Percentiles rank a stretch among this genome's conserved stretches.
phyloP scores from a whole-genome alignment of 2,113 vertebrate genomes.

The Phyllopteryx taeniolatus region DNA sequence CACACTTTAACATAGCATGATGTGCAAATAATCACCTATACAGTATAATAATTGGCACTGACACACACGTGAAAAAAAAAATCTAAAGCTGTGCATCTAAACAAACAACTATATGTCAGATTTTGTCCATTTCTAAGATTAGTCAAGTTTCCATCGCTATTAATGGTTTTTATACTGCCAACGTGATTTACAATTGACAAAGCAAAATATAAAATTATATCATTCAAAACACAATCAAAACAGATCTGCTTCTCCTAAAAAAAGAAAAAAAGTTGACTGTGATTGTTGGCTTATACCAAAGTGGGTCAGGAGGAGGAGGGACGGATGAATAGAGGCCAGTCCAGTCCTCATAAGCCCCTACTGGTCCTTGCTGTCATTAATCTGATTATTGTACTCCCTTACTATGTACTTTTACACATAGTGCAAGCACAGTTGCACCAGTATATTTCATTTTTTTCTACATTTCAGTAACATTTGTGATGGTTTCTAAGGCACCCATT shows the following conservation, averaged over 20 bases:
- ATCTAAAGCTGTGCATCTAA: background rate
- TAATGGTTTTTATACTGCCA: background rate
- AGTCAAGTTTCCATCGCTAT: background rate
- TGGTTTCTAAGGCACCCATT: background rate
- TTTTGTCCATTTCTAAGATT: background rate
- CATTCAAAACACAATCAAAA: background rate
- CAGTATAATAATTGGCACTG: background rate
- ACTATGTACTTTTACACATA: slow-evolving; percentile 9
- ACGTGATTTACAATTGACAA: background rate
- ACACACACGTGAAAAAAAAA: background rate
- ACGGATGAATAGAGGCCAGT: slow-evolving; percentile 43
- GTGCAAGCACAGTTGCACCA: background rate
- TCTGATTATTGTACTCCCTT: slow-evolving; percentile 69
- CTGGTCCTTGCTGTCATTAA: slow-evolving; percentile 68
- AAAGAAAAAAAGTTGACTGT: slow-evolving; percentile 31
- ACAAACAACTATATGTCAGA: background rate
- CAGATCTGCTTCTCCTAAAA: background rate
- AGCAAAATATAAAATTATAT: background rate
- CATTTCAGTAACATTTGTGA: slow-evolving; percentile 35
- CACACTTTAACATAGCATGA: background rate
- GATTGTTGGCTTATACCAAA: slow-evolving; percentile 50
- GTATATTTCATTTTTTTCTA: slow-evolving; percentile 11
- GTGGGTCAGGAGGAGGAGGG: slow-evolving; percentile 55
- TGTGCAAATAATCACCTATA: background rate
- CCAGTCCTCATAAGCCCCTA: slow-evolving; percentile 59